These are phyloP conservation scores for Sternarchorhynchus goeldii DNA, from an alignment of 2,797 vertebrate genomes.

Conservation along the genomic window DNA sequence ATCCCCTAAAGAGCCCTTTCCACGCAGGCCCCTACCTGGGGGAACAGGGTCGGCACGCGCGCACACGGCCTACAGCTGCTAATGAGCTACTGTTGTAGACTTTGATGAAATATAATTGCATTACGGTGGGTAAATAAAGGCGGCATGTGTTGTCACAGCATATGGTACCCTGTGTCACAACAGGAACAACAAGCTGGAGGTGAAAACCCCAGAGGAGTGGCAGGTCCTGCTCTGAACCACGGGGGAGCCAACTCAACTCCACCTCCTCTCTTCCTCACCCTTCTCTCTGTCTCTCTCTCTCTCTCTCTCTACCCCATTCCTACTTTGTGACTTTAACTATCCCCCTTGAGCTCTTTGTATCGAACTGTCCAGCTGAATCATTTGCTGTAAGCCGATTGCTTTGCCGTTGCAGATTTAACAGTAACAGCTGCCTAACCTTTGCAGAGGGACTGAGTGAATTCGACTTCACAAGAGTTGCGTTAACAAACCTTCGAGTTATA, in stretches of 20 bases:
- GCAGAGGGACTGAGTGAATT: too few species aligned
- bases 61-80: conserved; percentile 82
- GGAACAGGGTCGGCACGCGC: conserved; percentile 73
- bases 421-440: too few species aligned
- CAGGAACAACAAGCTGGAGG: conserved; percentile 79
- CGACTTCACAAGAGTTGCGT: too few species aligned
- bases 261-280: not conserved
- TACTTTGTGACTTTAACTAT: not conserved
- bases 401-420: too few species aligned
- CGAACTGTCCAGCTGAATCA: too few species aligned
- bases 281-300: conserved; percentile 62
- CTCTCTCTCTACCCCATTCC: conserved; percentile 62
- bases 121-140: conserved; percentile 94
- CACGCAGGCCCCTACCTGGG: conserved; percentile 74
- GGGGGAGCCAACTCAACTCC: conserved; percentile 63
- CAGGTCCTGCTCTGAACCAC: conserved; percentile 58
- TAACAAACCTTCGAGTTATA: too few species aligned
- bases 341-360: too few species aligned
- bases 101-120: conserved; percentile 97
- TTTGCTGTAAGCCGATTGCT: too few species aligned
- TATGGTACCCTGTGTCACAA: conserved; percentile 90
- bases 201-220: conserved; percentile 61
- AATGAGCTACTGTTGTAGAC: conserved; percentile 99
- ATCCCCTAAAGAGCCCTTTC: conserved; percentile 56
- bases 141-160: conserved; percentile 92